phyloP scores from a whole-genome alignment of 2,888 invertebrate species.

The Saturnia japonica region DNA sequence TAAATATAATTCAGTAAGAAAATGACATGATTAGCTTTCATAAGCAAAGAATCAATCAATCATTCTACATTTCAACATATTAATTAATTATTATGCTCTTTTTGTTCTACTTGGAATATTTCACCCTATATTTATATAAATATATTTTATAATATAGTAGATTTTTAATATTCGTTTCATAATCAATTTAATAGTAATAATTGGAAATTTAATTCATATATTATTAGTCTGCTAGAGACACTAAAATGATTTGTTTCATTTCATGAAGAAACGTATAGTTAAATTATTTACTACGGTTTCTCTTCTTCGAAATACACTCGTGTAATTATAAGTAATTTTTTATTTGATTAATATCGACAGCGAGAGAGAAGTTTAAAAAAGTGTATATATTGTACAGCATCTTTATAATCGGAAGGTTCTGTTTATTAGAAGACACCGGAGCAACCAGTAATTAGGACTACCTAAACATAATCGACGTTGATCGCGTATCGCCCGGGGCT shows the following conservation, averaged over 20 bases:
- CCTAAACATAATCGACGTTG: slow-evolving; percentile 47
- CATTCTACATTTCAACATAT: background rate
- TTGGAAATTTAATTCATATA: background rate
- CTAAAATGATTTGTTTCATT: background rate
- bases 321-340: slow-evolving; percentile 10
- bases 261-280: background rate
- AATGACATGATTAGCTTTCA: background rate
- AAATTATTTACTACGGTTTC: background rate
- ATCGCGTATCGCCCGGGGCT: slow-evolving; percentile 40
- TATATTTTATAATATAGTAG: background rate
- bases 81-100: background rate
- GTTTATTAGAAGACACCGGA: slow-evolving; percentile 39
- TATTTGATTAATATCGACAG: slow-evolving; percentile 12
- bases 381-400: background rate
- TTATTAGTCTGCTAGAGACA: background rate
- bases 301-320: background rate
- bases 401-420: slow-evolving; percentile 21
- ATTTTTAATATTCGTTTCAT: background rate
- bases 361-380: background rate
- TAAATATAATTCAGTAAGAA: background rate
- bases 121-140: background rate
- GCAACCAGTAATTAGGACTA: slow-evolving; percentile 49
- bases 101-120: background rate
- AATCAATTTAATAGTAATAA: background rate
- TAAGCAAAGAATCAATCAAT: background rate